Percentiles rank a stretch among this genome's conserved stretches.
phyloP scores from a whole-genome alignment of 2,888 invertebrate genomes.

The Rhagonycha lutea region DNA sequence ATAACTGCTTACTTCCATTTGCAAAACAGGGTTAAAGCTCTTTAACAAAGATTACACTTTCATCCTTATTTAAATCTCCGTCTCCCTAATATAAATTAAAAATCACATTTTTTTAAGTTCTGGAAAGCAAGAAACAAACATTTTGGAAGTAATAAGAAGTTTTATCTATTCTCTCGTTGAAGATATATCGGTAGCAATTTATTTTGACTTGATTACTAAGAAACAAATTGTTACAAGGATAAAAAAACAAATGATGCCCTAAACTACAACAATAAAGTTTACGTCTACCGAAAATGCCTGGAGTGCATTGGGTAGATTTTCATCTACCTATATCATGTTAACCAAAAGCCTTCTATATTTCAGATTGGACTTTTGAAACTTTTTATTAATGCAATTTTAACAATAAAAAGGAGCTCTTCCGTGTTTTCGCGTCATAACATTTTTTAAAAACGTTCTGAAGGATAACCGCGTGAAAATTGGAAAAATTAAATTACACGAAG shows the following conservation, averaged over 20 bases:
- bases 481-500: neutral
- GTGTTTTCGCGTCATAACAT: neutral
- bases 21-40: constrained; percentile 9
- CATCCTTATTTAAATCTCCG: neutral
- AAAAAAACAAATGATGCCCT: neutral
- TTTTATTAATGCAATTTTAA: neutral
- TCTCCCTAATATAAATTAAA: neutral
- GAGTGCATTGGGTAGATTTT: neutral
- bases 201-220: neutral
- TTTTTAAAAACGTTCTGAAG: neutral
- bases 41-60: constrained; percentile 8
- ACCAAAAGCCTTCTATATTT: neutral
- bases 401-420: neutral
- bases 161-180: neutral
- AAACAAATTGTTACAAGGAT: neutral
- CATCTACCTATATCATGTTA: neutral
- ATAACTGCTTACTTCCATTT: constrained; percentile 11
- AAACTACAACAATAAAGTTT: neutral
- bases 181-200: neutral
- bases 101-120: neutral
- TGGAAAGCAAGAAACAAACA: neutral
- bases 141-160: neutral
- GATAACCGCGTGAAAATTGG: neutral
- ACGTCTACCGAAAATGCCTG: neutral
- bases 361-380: neutral